A percentile compares a stretch with the other conserved stretches of the same genome.
Conservation (phyloP, 1,140 invertebrate species). For the Drosophila cardini region DNA sequence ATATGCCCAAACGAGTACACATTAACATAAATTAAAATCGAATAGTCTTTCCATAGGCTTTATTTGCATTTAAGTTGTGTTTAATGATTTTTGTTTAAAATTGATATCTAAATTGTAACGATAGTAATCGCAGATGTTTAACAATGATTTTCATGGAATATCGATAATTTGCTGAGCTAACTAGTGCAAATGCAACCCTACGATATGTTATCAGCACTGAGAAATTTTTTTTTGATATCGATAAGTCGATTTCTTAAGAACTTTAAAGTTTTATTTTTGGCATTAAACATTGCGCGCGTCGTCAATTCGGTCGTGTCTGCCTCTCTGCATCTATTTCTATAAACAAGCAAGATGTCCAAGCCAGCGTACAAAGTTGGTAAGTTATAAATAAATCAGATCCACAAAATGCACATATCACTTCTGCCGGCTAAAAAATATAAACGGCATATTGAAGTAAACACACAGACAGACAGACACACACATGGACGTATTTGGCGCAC, state of each 20-base stretch:
- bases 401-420: constrained; percentile 4
- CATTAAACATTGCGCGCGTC: constrained; percentile 63
- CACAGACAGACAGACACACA: constrained; percentile 22
- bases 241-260: constrained; percentile 28
- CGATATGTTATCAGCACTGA: neutral
- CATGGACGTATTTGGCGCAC: constrained; percentile 40
- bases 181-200: neutral
- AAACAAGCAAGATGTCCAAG: constrained; percentile 66
- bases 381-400: constrained; percentile 59
- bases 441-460: neutral
- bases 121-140: no score
- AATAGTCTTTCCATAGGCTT: no score
- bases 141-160: no score
- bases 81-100: no score
- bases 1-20: no score
- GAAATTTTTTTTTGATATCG: neutral
- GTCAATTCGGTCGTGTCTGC: constrained; percentile 57
- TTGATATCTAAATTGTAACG: no score
- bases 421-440: constrained; percentile 19
- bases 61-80: no score
- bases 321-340: constrained; percentile 16
- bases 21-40: no score
- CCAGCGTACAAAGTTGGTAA: constrained; percentile 77
- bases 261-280: constrained; percentile 34
- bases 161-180: neutral